Conservation (phyloP, 2,888 invertebrate genomes). For the Stenolophus ochropezus region DNA sequence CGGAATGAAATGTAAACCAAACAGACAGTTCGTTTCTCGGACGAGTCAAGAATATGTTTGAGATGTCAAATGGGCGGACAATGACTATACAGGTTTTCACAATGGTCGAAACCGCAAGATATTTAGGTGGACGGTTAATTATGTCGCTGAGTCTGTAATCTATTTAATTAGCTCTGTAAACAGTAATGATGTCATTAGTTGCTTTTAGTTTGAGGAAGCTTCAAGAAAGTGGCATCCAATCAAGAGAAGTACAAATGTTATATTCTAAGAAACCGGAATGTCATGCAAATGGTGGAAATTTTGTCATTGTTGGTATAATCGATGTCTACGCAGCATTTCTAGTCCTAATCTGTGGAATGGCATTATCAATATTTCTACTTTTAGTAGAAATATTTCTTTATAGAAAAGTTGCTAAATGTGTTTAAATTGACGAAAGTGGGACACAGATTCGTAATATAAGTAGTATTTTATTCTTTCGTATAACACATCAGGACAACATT, state of each 20-base stretch:
- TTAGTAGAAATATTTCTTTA: neutral
- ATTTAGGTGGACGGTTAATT: too few relatives aligned
- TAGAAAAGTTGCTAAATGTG: neutral
- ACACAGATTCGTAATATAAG: neutral
- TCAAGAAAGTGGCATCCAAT: constrained; percentile 75
- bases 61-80: too few relatives aligned
- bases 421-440: neutral
- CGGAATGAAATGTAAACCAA: too few relatives aligned
- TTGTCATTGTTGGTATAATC: constrained; percentile 77
- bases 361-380: neutral
- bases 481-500: too few relatives aligned
- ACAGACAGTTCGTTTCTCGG: too few relatives aligned
- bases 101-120: too few relatives aligned
- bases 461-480: neutral
- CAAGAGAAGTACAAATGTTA: constrained; percentile 73
- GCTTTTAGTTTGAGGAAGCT: constrained; percentile 73
- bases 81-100: too few relatives aligned
- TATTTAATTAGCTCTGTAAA: too few relatives aligned
- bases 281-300: constrained; percentile 73
- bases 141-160: too few relatives aligned
- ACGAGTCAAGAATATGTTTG: too few relatives aligned
- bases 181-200: too few relatives aligned
- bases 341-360: constrained; percentile 60
- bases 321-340: constrained; percentile 73
- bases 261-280: constrained; percentile 76